phyloP scores from a whole-genome alignment of 2,888 invertebrate genomes.

The Labia minor region DNA sequence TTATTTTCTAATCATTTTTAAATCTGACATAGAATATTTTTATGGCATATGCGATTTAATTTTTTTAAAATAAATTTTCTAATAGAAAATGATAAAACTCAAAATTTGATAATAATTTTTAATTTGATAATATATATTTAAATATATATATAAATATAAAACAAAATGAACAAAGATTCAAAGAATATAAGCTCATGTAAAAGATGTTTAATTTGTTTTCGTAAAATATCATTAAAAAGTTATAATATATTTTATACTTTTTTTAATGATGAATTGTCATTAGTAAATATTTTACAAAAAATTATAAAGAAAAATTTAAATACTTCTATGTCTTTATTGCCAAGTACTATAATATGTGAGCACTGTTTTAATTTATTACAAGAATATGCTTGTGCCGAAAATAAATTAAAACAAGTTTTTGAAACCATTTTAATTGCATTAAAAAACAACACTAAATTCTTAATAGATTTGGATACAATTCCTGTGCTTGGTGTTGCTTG shows the following conservation, averaged over 20 bases:
- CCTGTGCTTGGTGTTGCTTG: constrained; percentile 25
- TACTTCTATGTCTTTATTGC: background rate
- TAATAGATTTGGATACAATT: constrained; percentile 22
- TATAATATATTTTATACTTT: constrained; percentile 25
- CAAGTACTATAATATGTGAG: constrained; percentile 26
- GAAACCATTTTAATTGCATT: constrained; percentile 25
- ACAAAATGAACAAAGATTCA: background rate
- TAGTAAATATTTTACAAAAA: background rate
- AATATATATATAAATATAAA: background rate
- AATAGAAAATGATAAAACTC: too few species aligned
- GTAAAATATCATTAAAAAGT: constrained; percentile 22
- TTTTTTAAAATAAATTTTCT: too few species aligned
- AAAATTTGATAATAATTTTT: background rate
- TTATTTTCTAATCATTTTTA: too few species aligned
- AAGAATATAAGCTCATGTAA: background rate
- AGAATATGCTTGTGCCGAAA: constrained; percentile 27
- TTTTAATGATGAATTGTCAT: background rate
- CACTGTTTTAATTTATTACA: constrained; percentile 27
- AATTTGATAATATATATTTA: background rate
- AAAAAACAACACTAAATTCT: constrained; percentile 18
- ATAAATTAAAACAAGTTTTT: constrained; percentile 24
- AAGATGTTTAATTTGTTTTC: constrained; percentile 24
- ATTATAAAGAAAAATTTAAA: background rate
- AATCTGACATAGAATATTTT: too few species aligned
- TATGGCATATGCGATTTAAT: too few species aligned